Base-by-base conservation (phyloP, 1,140 invertebrate species). In the Temnothorax longispinosus region DNA sequence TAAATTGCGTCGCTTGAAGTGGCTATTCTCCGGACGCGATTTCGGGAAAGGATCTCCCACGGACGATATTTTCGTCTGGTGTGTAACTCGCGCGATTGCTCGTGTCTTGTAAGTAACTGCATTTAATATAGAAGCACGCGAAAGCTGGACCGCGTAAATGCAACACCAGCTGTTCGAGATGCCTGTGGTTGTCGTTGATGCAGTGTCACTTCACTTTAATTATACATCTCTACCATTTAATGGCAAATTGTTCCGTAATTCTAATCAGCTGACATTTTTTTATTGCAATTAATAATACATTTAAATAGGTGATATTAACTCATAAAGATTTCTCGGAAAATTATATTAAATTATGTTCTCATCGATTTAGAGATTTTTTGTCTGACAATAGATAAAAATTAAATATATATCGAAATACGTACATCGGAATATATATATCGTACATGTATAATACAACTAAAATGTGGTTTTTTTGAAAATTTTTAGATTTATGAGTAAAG, bases 171-270 rank as follows among this genome's bases (percentile, higher is more conserved):
- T 75, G 52, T 18, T 58, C 27, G 65, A 71, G 54, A 71, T 50
- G 50, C 32, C 60, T 41, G 88, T 41, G 72, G 44, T 87, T 60
- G 18, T 52, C 80, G 32, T 27, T 56, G 60, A 89, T 72, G 72
- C 47, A 85, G 58, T 54, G 85, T 84, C 77, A 82, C 88, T 87
- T 87, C 18, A 56, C 41, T 44, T 84, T 87, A 90, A 90, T 89
- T 90, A 77, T 32, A 78, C 72, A 52, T 87, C 65, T 67, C 82
- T 58, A 58, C 38, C 27, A n/a, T 58, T 87, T 89, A 88, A 90
- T 85, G 69, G 77, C 35, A 54, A 78, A 89, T 89, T 87, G 77
- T 87, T 58, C 35, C 7, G 7, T 89, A 90, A 89, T 89, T 90
- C 85, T 56, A 56, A 62, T 80, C 67, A 75, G 62, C 71, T 52